Base-by-base conservation (phyloP, 2,888 invertebrate genomes). In the Harpagoxenus sublaevis region DNA sequence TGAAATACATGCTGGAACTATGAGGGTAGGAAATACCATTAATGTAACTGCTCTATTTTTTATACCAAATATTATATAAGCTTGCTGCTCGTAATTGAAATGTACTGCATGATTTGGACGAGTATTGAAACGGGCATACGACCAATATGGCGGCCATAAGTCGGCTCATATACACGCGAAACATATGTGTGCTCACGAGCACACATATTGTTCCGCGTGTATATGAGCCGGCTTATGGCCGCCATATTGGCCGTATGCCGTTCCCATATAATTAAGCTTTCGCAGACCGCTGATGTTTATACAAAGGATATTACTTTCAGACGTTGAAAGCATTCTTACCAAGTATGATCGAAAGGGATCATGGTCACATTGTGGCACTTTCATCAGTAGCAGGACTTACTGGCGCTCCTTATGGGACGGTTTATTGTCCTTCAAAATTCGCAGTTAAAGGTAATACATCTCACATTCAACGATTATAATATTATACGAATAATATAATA, bases 271-370 rank as follows among this genome's bases (percentile, higher is more conserved):
- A 55, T 55, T 57, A 23, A 39, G 12, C 0, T 35, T 35, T 8
- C 5, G 6, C 35, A 15, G 42, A 71, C 9, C 23, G 1, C 23
- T n/a, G 6, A 23, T 23, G 0, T 28, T 35, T 2, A 60, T 12
- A n/a, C n/a, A 31, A 12, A 0, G 5, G 1, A 45, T 5, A 74
- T 31, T n/a, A 45, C 3, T 75, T 75, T 35, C 18, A 77, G 77
- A 77, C n/a, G 5, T 53, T 77, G 6, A 39, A 53, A 53, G 77
- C 66, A 8, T 77, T 77, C 9, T 42, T 66, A 28, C 66, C 77
- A 53, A 77, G 2, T n/a, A 77, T 77, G 77, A n/a, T 77, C 3
- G 12, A 77, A 55, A 66, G 55, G 3, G 42, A 77, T 55, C n/a
- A 42, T 2, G 77, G 77, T 53, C 77, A 66, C 3, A 12, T 77